These are phyloP conservation scores for Drosophila phalerata DNA, from an alignment of 2,888 invertebrate species.

Conservation along the genomic window DNA sequence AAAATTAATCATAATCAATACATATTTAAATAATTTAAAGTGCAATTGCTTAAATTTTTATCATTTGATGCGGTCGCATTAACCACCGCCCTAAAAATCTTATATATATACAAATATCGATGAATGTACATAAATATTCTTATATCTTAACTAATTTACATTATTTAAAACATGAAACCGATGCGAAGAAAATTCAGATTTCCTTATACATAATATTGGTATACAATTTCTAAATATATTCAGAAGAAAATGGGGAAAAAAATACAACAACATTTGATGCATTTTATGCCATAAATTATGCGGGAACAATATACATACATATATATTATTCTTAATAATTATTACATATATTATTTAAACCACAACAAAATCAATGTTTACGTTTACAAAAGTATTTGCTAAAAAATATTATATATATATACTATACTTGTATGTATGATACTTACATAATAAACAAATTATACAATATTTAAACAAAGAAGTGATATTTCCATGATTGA, in stretches of 20 bases:
- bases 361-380: slow-evolving; percentile 66
- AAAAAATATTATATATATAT: slow-evolving; percentile 44
- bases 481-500: not conserved
- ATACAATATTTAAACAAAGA: slow-evolving; percentile 5
- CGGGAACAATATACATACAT: slow-evolving; percentile 71
- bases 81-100: slow-evolving; percentile 31
- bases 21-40: slow-evolving; percentile 63
- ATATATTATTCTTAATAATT: slow-evolving; percentile 53
- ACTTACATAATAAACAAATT: slow-evolving; percentile 51
- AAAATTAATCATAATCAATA: slow-evolving; percentile 28
- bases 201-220: slow-evolving; percentile 66
- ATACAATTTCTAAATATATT: slow-evolving; percentile 36
- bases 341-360: slow-evolving; percentile 62
- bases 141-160: slow-evolving; percentile 72
- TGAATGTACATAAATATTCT: slow-evolving; percentile 63
- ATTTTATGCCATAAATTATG: slow-evolving; percentile 77
- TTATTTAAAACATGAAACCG: slow-evolving; percentile 64
- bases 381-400: slow-evolving; percentile 77
- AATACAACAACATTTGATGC: slow-evolving; percentile 55
- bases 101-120: slow-evolving; percentile 35
- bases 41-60: slow-evolving; percentile 56
- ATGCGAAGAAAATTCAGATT: slow-evolving; percentile 45
- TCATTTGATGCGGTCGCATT: slow-evolving; percentile 35
- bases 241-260: slow-evolving; percentile 13
- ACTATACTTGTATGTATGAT: slow-evolving; percentile 43